Evolutionary conservation across 2,888 invertebrate genomes (phyloP), one percentile per base, ranked within the genome.

Genomic region (Drosophila lutescens): DNA sequence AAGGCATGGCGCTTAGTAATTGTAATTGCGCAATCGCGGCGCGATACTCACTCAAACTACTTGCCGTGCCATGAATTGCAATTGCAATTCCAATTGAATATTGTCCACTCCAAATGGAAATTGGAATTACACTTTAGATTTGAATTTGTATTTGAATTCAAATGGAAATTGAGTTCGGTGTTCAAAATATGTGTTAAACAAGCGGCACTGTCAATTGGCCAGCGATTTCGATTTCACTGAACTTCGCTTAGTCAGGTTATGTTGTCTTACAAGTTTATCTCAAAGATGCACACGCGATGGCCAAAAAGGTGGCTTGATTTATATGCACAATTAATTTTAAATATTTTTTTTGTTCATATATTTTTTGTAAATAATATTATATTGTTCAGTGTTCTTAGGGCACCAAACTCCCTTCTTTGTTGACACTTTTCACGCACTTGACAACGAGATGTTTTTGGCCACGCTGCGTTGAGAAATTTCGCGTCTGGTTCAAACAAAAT

Each of bases 401-500:
- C 41, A 9, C 20, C 1, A 4, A 17, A 13, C 46, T 40, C 36
- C 26, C 57, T 15, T 17, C 7, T 7, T 36, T 50, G 49, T 59
- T 53, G 34, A 51, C 49, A 51, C 26, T 40, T 55, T 72, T 74
- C 75, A 65, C 88, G 67, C 58, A 36, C 38, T 59, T 60, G 51
- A 38, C 30, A 38, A 51, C 68, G 23, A 68, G 43, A 26, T 59
- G 65, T 63, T 60, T 30, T 30, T 30, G 51, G 36, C 56, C 53
- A 59, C 60, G 67, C 70, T 65, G 78, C 77, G 70, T 61, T 32
- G 50, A 77, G 67, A 83, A 60, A 63, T 69, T 66, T 68, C 62
- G 77, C 80, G 88, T 88, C 86, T 81, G 78, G 66, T 72, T 85
- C 86, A 80, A 77, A 81, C 90, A 83, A 80, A 85, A 83, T 78